Evolutionary conservation across 2,888 invertebrate genomes (phyloP), one percentile per base, ranked within the genome.

Genomic region (Spodoptera exigua): DNA sequence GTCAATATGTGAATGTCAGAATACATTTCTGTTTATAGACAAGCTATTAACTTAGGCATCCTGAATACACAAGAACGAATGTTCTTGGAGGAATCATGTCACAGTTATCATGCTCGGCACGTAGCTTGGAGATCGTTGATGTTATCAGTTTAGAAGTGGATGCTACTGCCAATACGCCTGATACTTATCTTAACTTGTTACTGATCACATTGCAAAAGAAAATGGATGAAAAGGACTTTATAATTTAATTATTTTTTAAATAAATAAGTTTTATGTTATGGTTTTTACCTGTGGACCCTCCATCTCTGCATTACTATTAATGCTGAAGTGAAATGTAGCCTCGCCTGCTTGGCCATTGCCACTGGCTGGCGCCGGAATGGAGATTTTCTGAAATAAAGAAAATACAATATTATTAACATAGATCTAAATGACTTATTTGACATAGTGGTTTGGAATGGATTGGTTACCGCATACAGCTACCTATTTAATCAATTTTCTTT

Each of bases 261-360:
- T 21, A 3, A 21, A 27, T 27, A 1, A 9, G 1, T 27, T 5
- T 27, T 27, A 27, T 5, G 27, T 27, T 46, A 3, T 35, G 32
- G 12, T 3, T 44, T 59, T 78, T 86, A 94, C 94, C 94, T 97
- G 97, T 83, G 96, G 96, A 87, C 96, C 96, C 91, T 97, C 97
- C 94, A 96, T 96, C 90, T 97, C 97, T 83, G 96, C 95, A 91
- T 97, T 96, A 84, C 95, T 96, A 84, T 97, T 96, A 90, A 98
- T 95, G 91, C 96, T 96, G 97, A 97, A 94, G 95, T 96, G 95
- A 97, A 98, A 90, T 90, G 95, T 89, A 95, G 92, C 89, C 82
- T 93, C 93, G 78, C 89, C 87, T 80, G 90, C 77, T 67, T 87
- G 79, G 87, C 92, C 91, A 89, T 90, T 91, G 81, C 90, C 89